Evolutionary conservation across 2,888 invertebrate genomes (phyloP), one percentile per base, ranked within the genome.

Genomic region (Athalia cordata): DNA sequence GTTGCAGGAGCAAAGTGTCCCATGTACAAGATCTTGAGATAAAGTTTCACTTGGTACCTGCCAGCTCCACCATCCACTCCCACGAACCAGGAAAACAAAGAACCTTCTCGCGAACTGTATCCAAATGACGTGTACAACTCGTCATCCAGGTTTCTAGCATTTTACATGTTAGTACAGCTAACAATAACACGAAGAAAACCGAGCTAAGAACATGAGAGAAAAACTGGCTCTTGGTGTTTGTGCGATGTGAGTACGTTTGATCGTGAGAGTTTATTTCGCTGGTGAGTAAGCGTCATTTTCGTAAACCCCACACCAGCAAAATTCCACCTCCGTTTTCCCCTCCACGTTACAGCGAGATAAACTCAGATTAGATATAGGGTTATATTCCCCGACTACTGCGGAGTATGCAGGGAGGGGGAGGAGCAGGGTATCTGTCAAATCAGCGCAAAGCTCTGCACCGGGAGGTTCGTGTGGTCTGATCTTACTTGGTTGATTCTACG

Each of bases 381-480:
- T 55, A 1, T 4, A 55, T 68, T 55, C 55, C 55, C 29, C 47
- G 4, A 45, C n/a, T 47, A 45, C 15, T 47, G 59, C 52, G 55
- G n/a, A 55, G 55, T 43, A 29, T 29, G 29, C 1, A 0, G 29
- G 29, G 29, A 29, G 29, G 29, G 29, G 29, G 29, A 29, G 43
- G 43, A 3, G 52, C 47, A 47, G n/a, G 6, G 8, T 68, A 11
- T 67, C 49, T 8, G 67, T 11, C 49, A 67, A 72, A 3, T 45
- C 72, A 72, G 47, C 59, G 13, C n/a, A 52, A 68, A 68, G 68
- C 50, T 68, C 29, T 29, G 29, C 29, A 29, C 52, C 29, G 68
- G 68, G 45, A 13, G 45, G 59, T 72, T 72, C 47, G 72, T 47
- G n/a, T 29, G 72, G 45, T 72, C 57, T 59, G 59, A 59, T 52